These are phyloP conservation scores for Botrylloides violaceus DNA, from an alignment of 23 tunicate genomes.

Conservation along the genomic window DNA sequence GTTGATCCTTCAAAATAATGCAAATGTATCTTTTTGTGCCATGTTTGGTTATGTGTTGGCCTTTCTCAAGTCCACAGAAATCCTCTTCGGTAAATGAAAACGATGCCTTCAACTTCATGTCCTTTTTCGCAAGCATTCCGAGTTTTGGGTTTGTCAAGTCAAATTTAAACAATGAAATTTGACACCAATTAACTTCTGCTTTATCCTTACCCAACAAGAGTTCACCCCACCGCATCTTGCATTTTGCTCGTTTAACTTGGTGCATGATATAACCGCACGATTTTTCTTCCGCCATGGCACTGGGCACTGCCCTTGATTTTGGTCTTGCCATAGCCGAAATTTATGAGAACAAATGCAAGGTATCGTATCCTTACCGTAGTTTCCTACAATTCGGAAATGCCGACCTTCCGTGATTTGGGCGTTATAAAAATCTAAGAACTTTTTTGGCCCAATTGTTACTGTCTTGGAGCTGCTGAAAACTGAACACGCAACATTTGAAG, in stretches of 20 bases:
- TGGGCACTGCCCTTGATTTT: not conserved
- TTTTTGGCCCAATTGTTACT: no score
- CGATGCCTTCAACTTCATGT: conserved; percentile 51
- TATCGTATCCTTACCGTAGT: no score
- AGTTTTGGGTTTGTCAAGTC: conserved; percentile 25
- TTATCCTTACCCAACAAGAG: conserved; percentile 28
- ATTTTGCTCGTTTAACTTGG: conserved; percentile 34
- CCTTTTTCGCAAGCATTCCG: conserved; percentile 27
- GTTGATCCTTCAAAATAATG: conserved; percentile 54
- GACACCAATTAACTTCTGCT: conserved; percentile 12
- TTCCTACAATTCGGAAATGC: no score
- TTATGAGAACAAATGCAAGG: no score
- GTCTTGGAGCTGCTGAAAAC: no score
- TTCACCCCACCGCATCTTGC: conserved; percentile 81
- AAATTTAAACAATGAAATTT: conserved; percentile 39
- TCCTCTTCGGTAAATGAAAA: conserved; percentile 58
- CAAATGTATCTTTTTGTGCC: conserved; percentile 86
- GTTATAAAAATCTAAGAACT: no score
- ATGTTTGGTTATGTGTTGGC: conserved; percentile 54
- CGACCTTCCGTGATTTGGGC: no score
- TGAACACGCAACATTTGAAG: no score
- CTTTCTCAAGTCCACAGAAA: conserved; percentile 89
- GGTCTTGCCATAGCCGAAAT: not conserved
- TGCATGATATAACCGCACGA: conserved; percentile 84
- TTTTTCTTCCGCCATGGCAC: conserved; percentile 27